Evolutionary conservation across 2,888 invertebrate species (phyloP), one percentile per base, ranked within the genome.

Genomic region (Andrena minutula): DNA sequence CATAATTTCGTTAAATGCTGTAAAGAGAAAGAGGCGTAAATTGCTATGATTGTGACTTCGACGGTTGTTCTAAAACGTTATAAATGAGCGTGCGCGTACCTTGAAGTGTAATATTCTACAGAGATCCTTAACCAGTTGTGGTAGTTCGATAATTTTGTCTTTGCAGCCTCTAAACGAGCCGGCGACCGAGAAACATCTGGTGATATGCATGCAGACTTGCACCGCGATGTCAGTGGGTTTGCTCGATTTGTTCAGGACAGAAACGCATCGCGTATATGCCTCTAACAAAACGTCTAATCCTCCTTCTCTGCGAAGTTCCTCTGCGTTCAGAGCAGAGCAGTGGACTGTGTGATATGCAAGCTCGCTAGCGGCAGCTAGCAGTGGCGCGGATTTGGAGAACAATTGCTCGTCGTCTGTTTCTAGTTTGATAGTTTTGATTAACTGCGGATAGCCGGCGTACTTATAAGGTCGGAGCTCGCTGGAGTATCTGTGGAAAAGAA

Each of bases 381-480:
- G 94, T 32, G 97, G 97, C 0, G 96, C 96, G 82, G 96, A 95
- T 94, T 98, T 98, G 2, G 97, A 97, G 95, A 99, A 99, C 88
- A 99, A 94, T 88, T 97, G 96, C 77, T 99, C 98, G 91, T 99
- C 99, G 72, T 96, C 97, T 0, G 99, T 98, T 94, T 99, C 99
- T 93, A 99, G 94, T 86, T 97, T 96, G 85, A 99, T 99, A 2
- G 99, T 99, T 94, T 98, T 97, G 70, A 99, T 97, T 28, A 99
- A 95, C 94, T 99, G 99, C 0, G 99, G 98, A 95, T 99, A 99
- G 12, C 99, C 99, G 76, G 99, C 99, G 95, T 99, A 99, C 94
- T 99, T 99, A 95, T 99, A 99, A 0, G 99, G 99, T 73, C 97
- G 96, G 53, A 99, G 95, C 81, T 97, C 98, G 90, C 97, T 96